Base-by-base conservation (phyloP, 2,797 vertebrate genomes). In the Myiotriccus ornatus region DNA sequence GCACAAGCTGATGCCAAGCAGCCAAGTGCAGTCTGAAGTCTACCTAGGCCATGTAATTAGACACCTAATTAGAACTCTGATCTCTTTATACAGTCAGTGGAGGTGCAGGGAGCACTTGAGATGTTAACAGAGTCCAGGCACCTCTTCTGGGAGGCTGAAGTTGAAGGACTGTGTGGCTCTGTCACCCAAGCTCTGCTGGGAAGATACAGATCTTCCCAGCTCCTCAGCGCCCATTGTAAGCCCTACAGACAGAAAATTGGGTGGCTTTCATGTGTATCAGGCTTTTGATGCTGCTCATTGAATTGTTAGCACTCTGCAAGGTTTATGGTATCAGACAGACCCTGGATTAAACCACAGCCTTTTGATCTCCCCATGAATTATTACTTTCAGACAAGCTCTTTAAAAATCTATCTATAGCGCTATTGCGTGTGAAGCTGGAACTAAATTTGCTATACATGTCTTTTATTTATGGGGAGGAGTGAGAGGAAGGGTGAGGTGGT, bases 301-400 rank as follows among this genome's bases (percentile, higher is more conserved):
- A 92, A 80, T 83, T 46, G 93, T 85, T 67, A 87, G 64, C 82
- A n/a, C 91, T 85, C 71, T 63, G 65, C 69, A 49, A 80, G 85
- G 89, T 84, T 94, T 65, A 55, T 14, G 64, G 78, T 67, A 89
- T 59, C 80, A 93, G 88, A 84, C 94, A 94, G 89, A 89, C 47
- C 84, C 65, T 0, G 19, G 71, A 90, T 94, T 94, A 95, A 95
- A 73, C 92, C 75, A 32, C 6, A 94, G 87, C 93, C 92, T 85
- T 94, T 92, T 93, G 95, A 95, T 94, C 90, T 89, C 67, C 65
- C 86, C 77, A 52, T 87, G 93, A 95, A 94, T 95, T 95, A 93
- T 91, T 80, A 78, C 84, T 89, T 37, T 47, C 77, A 95, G 95
- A 95, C 90, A 85, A 87, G 90, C 93, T 83, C 93, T 90, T 95